Base-by-base conservation (phyloP, 1,140 invertebrate species). In the Drosophila triauraria region DNA sequence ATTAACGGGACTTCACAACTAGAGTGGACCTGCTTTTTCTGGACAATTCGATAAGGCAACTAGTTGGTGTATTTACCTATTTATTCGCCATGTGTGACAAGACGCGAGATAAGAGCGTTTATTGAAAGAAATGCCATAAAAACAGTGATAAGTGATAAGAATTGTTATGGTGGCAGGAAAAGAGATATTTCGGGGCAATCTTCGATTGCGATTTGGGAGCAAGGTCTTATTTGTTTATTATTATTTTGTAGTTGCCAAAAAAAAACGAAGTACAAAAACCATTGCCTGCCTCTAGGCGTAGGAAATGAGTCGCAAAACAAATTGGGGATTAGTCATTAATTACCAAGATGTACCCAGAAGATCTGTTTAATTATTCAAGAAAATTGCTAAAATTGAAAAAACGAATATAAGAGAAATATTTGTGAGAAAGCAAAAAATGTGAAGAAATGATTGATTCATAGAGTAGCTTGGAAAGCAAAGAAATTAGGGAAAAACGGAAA, bases 181-280 rank as follows among this genome's bases (percentile, higher is more conserved):
- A 38, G 38, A 72, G 44, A 71, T 72, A 72, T 48, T 56, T 50
- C 12, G 13, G 32, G 44, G 32, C 50, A 67, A 72, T 72, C 69
- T 72, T 23, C 9, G 44, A 62, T 46, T 62, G 54, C n/a, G 27
- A 75, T 62, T 51, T 75, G 70, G 58, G 42, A 51, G 30, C 53
- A 74, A 72, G 70, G 70, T 72, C 44, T 74, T 60, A n/a, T 71
- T 56, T 44, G 65, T 70, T 71, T 54, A 56, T 23, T 43, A 59
- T 56, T 71, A 50, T 40, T 59, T 60, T 23, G 62, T 60, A 60
- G 27, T 27, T 56, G 53, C 20, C 20, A 23, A 38, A 40, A 56
- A 56, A 40, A 23, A 7, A 15, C 4, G 5, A 32, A 5, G 5
- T n/a, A 17, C 17, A 42, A 69, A 38, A 35, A 2, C 15, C 15